Conservation (phyloP, 1,140 invertebrate genomes). For the Cyclargus thomasi region DNA sequence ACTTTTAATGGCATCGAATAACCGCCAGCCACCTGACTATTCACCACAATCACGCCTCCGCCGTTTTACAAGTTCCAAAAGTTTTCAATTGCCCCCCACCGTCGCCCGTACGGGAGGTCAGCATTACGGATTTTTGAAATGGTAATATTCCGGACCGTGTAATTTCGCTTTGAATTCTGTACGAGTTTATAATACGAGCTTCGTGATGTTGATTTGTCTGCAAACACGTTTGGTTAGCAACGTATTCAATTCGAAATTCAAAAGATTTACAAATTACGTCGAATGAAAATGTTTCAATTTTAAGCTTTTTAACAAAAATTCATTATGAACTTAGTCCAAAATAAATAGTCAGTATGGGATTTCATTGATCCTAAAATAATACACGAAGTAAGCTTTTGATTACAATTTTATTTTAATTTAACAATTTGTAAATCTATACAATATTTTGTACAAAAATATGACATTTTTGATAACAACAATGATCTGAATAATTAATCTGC, state of each 20-base stretch:
- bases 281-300: too few relatives aligned
- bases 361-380: too few relatives aligned
- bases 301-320: too few relatives aligned
- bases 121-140: conserved; percentile 7
- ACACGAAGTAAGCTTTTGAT: too few relatives aligned
- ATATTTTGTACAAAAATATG: too few relatives aligned
- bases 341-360: too few relatives aligned
- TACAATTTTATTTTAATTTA: too few relatives aligned
- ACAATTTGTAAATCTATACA: too few relatives aligned
- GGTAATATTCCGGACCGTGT: conserved; percentile 3
- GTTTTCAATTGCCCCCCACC: conserved; percentile 47
- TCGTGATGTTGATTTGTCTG: neutral
- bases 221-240: neutral
- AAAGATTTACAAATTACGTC: neutral
- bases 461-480: too few relatives aligned
- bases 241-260: neutral
- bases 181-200: neutral
- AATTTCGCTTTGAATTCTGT: conserved; percentile 14
- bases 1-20: conserved; percentile 58
- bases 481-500: too few relatives aligned
- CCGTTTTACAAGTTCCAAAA: conserved; percentile 60
- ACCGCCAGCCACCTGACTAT: conserved; percentile 39
- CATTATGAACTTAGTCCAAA: too few relatives aligned
- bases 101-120: conserved; percentile 24
- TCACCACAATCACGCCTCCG: conserved; percentile 44